A percentile compares a stretch with the other conserved stretches of the same genome.
These are phyloP conservation scores for Dicaeum eximium DNA, from an alignment of 2,113 vertebrate genomes.

Conservation along the genomic window DNA sequence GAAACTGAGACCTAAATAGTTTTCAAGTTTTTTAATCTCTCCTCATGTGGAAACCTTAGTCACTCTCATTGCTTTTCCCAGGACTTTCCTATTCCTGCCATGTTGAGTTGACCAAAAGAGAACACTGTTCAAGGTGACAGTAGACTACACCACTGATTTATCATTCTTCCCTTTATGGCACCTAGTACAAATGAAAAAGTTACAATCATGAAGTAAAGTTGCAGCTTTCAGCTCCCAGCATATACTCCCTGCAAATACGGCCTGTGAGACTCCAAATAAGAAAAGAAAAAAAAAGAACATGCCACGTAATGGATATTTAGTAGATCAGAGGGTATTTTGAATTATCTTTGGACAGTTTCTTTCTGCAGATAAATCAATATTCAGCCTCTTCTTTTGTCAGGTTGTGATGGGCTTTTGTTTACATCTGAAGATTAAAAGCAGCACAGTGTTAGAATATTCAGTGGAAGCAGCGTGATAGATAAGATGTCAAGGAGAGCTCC, in stretches of 20 bases:
- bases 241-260: not conserved
- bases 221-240: not conserved
- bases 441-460: conserved; percentile 69
- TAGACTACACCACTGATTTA: not conserved
- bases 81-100: not conserved
- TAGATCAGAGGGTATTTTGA: conserved; percentile 27
- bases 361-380: conserved; percentile 65
- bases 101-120: not conserved
- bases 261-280: not conserved
- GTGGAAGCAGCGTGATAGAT: conserved; percentile 59
- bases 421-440: conserved; percentile 71
- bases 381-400: conserved; percentile 57
- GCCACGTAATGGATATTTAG: not conserved
- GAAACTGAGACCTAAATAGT: not conserved
- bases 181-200: not conserved
- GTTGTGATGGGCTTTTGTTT: conserved; percentile 65
- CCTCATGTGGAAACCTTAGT: not conserved
- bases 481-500: conserved; percentile 69
- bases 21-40: not conserved
- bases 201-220: not conserved
- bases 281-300: not conserved
- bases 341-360: conserved; percentile 55
- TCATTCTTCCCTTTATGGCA: not conserved
- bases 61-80: not conserved
- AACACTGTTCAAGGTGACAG: not conserved